Base-by-base conservation (phyloP, 2,113 vertebrate species). In the Ageneiosus marmoratus region DNA sequence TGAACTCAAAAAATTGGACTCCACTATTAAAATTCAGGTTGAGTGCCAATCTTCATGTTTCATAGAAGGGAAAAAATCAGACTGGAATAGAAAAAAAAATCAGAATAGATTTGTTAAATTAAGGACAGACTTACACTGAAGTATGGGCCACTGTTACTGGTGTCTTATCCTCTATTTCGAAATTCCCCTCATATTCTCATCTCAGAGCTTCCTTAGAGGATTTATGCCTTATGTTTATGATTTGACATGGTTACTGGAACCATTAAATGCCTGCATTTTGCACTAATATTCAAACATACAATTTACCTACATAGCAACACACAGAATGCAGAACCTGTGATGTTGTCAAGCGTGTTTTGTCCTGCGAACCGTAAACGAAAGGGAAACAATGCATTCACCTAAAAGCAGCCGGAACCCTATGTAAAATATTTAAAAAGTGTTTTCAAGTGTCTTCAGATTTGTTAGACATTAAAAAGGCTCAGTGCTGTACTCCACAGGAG, bases 61-160 rank as follows among this genome's bases (percentile, higher is more conserved):
- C 63, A 72, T 62, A 80, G 72, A 62, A 63, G 80, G 16, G 6
- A n/a, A 41, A 24, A 63, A 53, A 41, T 41, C 37, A 41, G 37
- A 41, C 2, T 41, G 5, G 37, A 41, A 72, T 62, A 80, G 72
- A 62, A 63, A 77, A 16, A 13, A n/a, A 41, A 24, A 63, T 34
- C 79, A 37, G 80, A 85, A 85, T 72, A 83, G 24, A 55, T 83
- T 27, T 58, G 78, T 5, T 70, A 70, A 70, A 70, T 70, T 70
- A 27, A 46, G 27, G n/a, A 27, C 58, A 80, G 73, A 85, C 51
- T 55, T 70, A 51, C 53, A 29, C 44, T 41, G 46, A 82, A 27
- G 15, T 32, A 2, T 12, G 27, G 48, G 27, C 3, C 15, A 51
- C 72, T 20, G 72, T 74, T 74, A 51, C 46, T 32, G 16, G 16